Percentiles rank a stretch among this genome's conserved stretches.
phyloP scores from a whole-genome alignment of 2,113 vertebrate species.

The Limnothrissa miodon region DNA sequence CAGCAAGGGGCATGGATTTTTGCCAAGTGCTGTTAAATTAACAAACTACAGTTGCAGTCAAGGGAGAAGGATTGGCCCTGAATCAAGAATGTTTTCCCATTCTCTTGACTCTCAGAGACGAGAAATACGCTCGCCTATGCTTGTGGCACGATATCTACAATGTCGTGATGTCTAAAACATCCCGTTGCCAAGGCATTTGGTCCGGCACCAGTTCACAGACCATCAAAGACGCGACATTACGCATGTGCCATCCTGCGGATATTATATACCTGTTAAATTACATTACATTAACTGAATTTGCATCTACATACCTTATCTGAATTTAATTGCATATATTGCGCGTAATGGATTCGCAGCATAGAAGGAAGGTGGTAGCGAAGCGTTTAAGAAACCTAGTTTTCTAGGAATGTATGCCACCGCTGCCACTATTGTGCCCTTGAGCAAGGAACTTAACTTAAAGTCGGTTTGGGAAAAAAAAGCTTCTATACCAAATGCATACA shows the following conservation, averaged over 20 bases:
- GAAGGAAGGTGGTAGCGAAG: too few species aligned
- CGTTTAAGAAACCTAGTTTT: too few species aligned
- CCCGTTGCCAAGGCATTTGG: not conserved
- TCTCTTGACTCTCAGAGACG: not conserved
- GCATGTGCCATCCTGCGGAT: not conserved
- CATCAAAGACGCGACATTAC: not conserved
- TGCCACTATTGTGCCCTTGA: too few species aligned
- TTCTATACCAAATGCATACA: too few species aligned
- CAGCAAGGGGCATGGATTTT: not conserved
- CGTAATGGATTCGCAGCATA: too few species aligned
- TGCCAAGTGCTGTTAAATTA: conserved; percentile 40
- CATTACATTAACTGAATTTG: not conserved
- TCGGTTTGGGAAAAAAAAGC: too few species aligned
- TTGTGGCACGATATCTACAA: not conserved
- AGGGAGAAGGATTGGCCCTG: conserved; percentile 32
- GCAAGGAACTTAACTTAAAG: too few species aligned
- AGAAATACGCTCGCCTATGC: not conserved
- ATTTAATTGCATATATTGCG: too few species aligned
- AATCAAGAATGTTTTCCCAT: conserved; percentile 32
- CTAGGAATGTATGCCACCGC: too few species aligned
- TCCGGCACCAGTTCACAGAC: not conserved
- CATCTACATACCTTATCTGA: not conserved
- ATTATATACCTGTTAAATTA: not conserved
- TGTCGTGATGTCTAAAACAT: not conserved
- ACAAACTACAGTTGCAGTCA: conserved; percentile 41